These are phyloP conservation scores for Xestia rhomboidea DNA, from an alignment of 2,888 invertebrate species.

Conservation along the genomic window DNA sequence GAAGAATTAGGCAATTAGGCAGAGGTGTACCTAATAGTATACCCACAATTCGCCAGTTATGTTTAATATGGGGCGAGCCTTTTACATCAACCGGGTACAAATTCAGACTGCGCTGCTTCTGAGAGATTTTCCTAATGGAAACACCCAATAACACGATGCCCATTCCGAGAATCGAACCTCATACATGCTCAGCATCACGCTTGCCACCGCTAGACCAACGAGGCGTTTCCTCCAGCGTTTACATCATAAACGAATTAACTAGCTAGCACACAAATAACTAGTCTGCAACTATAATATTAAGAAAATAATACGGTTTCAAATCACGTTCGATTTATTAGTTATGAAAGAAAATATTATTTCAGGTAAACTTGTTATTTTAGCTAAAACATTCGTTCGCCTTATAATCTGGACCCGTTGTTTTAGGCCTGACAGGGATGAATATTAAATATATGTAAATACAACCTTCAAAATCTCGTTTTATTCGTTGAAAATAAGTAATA, in stretches of 20 bases:
- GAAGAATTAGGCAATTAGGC: neutral
- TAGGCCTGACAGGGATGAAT: slow-evolving; percentile 63
- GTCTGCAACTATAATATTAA: too few relatives aligned
- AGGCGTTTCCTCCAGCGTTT: neutral
- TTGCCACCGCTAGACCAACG: neutral
- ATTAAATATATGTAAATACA: slow-evolving; percentile 67
- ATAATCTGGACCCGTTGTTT: slow-evolving; percentile 60
- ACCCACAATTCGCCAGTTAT: neutral
- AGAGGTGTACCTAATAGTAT: neutral
- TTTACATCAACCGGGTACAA: too few relatives aligned
- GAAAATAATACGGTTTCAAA: slow-evolving; percentile 18
- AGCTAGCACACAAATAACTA: neutral
- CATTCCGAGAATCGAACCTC: neutral
- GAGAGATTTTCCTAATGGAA: neutral
- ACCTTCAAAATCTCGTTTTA: slow-evolving; percentile 42
- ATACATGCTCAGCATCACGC: neutral
- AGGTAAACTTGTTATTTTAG: slow-evolving; percentile 57
- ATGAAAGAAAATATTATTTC: slow-evolving; percentile 54
- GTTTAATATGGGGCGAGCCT: too few relatives aligned
- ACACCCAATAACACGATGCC: neutral
- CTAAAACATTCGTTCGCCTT: slow-evolving; percentile 63
- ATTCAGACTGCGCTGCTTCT: too few relatives aligned
- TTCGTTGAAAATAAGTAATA: slow-evolving; percentile 44
- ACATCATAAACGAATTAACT: neutral
- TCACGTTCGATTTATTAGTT: slow-evolving; percentile 49